Evolutionary conservation across 2,888 invertebrate species (phyloP), one percentile per base, ranked within the genome.

Genomic region (Choreutis nemorana): DNA sequence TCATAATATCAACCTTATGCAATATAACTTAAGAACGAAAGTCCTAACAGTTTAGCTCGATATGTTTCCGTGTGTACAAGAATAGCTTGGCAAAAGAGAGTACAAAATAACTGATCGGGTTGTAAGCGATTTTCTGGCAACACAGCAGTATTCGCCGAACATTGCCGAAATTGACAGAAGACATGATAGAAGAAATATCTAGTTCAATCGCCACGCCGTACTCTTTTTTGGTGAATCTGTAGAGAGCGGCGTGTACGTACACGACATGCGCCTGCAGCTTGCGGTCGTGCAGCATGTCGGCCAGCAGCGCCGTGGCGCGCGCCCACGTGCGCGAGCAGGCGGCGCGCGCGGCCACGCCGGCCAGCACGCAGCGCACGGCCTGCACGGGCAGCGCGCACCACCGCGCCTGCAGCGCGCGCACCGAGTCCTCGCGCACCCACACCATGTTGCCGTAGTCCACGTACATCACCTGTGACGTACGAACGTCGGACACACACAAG

Each of bases 401-500:
- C 2, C 79, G 77, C 4, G 68, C 57, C 34, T 83, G 81, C 16
- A 87, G 70, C 7, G 59, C 55, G 39, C 83, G 83, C 4, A 87
- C 67, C 36, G 79, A 68, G 33, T 55, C 57, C 25, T 68, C 66
- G 25, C 70, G 61, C 20, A 87, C 81, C 39, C 68, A 72, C 2
- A 82, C 63, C 5, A 62, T 62, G 42, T 87, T 87, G 39, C 89
- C 89, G 62, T 85, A 89, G 72, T 89, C 89, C 6, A 89, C 66
- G 54, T 84, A 89, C 36, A 78, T 67, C n/a, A 89, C 82, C 79
- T 79, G 45, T n/a, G 15, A 12, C 6, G 9, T 11, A 14, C 3
- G 1, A 2, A 28, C 8, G 7, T 7, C 1, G 2, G 6, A 1
- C 16, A n/a, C n/a, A n/a, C n/a, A n/a, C n/a, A n/a, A n/a, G n/a